phyloP scores from a whole-genome alignment of 2,797 vertebrate genomes.

The Enteromius treurensis region DNA sequence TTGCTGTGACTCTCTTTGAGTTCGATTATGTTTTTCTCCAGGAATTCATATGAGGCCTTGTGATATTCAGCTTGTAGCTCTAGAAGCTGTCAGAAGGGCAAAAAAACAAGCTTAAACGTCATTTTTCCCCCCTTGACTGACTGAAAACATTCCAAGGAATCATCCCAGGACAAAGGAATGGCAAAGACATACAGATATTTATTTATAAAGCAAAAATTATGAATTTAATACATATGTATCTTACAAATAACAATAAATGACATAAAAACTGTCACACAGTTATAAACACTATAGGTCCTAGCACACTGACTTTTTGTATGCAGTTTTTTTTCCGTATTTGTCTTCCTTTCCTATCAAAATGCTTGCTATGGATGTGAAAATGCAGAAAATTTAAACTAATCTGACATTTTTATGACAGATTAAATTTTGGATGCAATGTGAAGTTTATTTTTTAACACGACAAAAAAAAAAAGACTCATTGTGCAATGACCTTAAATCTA shows the following conservation, averaged over 20 bases:
- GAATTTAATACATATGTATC: not conserved
- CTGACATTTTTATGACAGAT: too few species aligned
- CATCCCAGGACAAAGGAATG: not conserved
- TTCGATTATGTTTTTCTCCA: constrained; percentile 84
- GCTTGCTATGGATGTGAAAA: too few species aligned
- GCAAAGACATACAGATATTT: not conserved
- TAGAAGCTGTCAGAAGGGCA: constrained; percentile 79
- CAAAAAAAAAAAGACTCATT: too few species aligned
- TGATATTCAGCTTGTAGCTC: constrained; percentile 95
- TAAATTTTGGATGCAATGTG: too few species aligned
- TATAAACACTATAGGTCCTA: not conserved
- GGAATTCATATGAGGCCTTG: constrained; percentile 82
- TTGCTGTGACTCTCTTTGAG: constrained; percentile 84
- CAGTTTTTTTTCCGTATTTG: too few species aligned
- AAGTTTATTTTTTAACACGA: too few species aligned
- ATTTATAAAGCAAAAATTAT: too few species aligned
- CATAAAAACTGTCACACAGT: not conserved
- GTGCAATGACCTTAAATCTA: not conserved
- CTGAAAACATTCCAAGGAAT: not conserved
- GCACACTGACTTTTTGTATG: too few species aligned
- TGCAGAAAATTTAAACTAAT: too few species aligned
- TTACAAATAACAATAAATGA: not conserved
- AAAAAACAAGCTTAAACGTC: not conserved
- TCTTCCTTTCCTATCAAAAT: too few species aligned
- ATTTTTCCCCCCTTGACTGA: not conserved